phyloP scores from a whole-genome alignment of 2,888 invertebrate genomes.

The Emmelina monodactyla region DNA sequence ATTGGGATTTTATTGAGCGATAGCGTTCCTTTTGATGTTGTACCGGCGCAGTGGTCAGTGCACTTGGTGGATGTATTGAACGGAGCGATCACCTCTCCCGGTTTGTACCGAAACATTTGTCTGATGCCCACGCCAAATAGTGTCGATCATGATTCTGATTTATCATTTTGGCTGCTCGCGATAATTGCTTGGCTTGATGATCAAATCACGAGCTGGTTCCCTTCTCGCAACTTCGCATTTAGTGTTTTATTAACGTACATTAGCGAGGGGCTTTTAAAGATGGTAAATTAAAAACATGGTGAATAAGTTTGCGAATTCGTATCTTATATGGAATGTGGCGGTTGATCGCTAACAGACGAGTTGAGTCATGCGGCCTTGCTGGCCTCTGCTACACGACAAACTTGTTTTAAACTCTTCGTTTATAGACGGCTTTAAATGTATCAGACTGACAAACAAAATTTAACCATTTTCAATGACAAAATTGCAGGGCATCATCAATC shows the following conservation, averaged over 20 bases:
- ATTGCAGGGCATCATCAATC: too few species aligned
- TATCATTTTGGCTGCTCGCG: not conserved
- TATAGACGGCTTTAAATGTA: too few species aligned
- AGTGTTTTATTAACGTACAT: too few species aligned
- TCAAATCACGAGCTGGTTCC: not conserved
- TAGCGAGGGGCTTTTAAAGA: too few species aligned
- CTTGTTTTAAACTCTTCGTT: not conserved
- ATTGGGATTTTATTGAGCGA: too few species aligned
- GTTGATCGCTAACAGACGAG: conserved; percentile 21
- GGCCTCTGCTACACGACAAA: conserved; percentile 24
- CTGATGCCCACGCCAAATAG: not conserved
- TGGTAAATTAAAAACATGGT: too few species aligned
- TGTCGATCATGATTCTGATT: not conserved
- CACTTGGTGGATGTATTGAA: not conserved
- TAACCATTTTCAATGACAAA: too few species aligned
- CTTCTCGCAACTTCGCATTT: too few species aligned
- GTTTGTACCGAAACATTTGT: not conserved
- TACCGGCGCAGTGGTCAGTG: not conserved
- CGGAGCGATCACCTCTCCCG: not conserved
- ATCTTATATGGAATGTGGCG: conserved; percentile 28
- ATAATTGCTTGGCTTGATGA: conserved; percentile 1
- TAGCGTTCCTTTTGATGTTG: not conserved
- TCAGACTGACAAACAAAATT: too few species aligned
- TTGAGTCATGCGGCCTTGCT: conserved; percentile 39
- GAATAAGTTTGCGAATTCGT: conserved; percentile 14